Evolutionary conservation across 1,140 invertebrate genomes (phyloP), one percentile per base, ranked within the genome.

Genomic region (Drosophila navojoa): DNA sequence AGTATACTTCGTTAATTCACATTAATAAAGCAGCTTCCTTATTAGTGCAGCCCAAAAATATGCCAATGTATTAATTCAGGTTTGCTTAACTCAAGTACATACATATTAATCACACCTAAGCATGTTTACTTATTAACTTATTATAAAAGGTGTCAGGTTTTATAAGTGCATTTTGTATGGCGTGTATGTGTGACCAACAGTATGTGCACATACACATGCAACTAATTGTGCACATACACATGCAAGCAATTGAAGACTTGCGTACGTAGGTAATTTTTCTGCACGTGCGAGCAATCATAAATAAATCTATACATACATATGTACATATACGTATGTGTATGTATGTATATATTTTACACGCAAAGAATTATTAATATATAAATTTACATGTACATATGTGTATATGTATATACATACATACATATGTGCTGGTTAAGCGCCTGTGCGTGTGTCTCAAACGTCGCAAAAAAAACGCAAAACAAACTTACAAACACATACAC

Each of bases 391-490:
- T 55, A 29, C 13, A 19, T 42, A 35, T 13, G 16, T 35, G 47
- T 27, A 29, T 22, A 44, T 47, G 42, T 16, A 11, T n/a, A n/a
- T n/a, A n/a, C n/a, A n/a, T n/a, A n/a, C n/a, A n/a, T n/a, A n/a
- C n/a, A n/a, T 15, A 9, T 32, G 32, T 32, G 40, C 9, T 16
- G 54, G 27, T 27, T 5, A 45, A 10, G 47, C 22, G 54, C 10
- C n/a, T 32, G 25, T n/a, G 15, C 22, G 4, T 4, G 11, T 27
- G 16, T 16, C n/a, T 25, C 44, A 44, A 71, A 66, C 63, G 71
- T 49, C 63, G 57, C 58, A 72, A 71, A 66, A 71, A 52, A 64
- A 71, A 71, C 6, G 5, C 27, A 29, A 29, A 4, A 32, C 6
- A 32, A 7, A 32, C 32, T 10, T 0, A 32, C 32, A 32, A 5